phyloP scores from a whole-genome alignment of 37 sponge, comb jelly and placozoan genomes.

The Spongia lamella region DNA sequence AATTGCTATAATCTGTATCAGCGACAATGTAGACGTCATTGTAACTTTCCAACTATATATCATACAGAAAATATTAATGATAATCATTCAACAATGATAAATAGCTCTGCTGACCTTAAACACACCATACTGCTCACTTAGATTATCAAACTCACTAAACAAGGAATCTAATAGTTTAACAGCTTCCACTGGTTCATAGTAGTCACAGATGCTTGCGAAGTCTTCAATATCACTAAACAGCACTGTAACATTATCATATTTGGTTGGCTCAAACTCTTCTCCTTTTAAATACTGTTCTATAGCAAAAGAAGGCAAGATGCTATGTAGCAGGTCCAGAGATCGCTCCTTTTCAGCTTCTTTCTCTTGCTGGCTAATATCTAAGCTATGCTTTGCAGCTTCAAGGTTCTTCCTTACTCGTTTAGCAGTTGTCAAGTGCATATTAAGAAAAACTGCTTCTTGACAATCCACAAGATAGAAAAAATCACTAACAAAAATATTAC shows the following conservation, averaged over 20 bases:
- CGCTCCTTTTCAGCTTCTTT: constrained; percentile 60
- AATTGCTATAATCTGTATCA: too few species aligned
- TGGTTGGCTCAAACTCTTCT: constrained; percentile 22
- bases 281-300: constrained; percentile 46
- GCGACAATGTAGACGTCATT: constrained; percentile 91
- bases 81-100: too few species aligned
- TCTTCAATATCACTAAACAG: constrained; percentile 89
- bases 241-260: constrained; percentile 52
- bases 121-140: constrained; percentile 55
- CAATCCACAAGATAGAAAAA: constrained; percentile 69
- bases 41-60: constrained; percentile 75
- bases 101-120: constrained; percentile 61
- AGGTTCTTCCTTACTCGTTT: constrained; percentile 32
- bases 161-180: constrained; percentile 74
- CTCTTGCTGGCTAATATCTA: constrained; percentile 51
- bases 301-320: constrained; percentile 65
- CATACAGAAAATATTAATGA: background rate
- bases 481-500: constrained; percentile 78
- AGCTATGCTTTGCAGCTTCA: constrained; percentile 47
- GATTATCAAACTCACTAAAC: constrained; percentile 71
- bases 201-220: constrained; percentile 75
- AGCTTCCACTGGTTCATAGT: constrained; percentile 60
- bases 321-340: constrained; percentile 66
- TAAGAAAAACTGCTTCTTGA: constrained; percentile 66
- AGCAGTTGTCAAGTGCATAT: constrained; percentile 46